Conservation (phyloP, 1,140 invertebrate species). For the Oreohelix idahoensis region DNA sequence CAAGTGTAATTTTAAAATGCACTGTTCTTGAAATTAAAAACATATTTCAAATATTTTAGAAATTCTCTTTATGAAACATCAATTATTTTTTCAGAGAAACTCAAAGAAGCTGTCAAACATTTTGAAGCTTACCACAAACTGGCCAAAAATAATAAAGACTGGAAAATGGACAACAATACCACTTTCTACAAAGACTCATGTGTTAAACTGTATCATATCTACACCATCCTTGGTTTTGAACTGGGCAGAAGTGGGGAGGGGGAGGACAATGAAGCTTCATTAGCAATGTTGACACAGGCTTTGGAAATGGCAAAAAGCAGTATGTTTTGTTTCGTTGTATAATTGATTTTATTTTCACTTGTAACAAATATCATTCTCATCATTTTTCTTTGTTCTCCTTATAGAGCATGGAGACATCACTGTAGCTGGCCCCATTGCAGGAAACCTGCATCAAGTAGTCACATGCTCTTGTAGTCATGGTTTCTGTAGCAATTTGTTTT, state of each 20-base stretch:
- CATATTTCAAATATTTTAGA: background rate
- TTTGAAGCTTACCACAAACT: slow-evolving; percentile 69
- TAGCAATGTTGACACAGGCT: slow-evolving; percentile 67
- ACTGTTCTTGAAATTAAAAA: background rate
- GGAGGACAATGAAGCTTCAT: slow-evolving; percentile 43
- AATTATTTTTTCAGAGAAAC: slow-evolving; percentile 54
- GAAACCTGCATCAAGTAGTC: no score
- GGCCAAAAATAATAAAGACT: slow-evolving; percentile 57
- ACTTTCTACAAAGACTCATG: slow-evolving; percentile 65
- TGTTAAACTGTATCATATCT: slow-evolving; percentile 65
- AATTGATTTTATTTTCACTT: background rate
- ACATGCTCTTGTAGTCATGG: no score
- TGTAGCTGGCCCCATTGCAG: no score
- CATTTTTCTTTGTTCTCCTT: no score
- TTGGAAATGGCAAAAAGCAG: slow-evolving; percentile 57
- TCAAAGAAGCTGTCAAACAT: slow-evolving; percentile 64
- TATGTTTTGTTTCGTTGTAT: background rate
- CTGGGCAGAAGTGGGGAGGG: slow-evolving; percentile 50
- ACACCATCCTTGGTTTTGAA: slow-evolving; percentile 59
- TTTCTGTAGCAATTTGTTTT: no score
- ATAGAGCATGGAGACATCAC: no score
- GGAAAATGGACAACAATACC: slow-evolving; percentile 45
- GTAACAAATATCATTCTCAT: no score
- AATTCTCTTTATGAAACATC: background rate
- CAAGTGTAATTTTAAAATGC: no score